These are phyloP conservation scores for Hylaeus anthracinus DNA, from an alignment of 1,140 invertebrate species.

Conservation along the genomic window DNA sequence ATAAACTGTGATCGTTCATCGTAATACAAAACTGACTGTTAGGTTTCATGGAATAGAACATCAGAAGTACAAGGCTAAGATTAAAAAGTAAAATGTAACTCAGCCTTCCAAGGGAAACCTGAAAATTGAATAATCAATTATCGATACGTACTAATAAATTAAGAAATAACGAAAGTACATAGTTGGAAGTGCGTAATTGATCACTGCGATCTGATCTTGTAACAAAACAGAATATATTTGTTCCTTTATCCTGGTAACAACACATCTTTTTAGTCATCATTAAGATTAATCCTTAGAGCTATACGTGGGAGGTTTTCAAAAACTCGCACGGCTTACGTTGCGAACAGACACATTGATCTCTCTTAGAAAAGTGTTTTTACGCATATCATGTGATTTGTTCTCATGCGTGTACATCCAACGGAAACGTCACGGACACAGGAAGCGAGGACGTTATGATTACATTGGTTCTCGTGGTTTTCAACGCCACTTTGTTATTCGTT, in stretches of 20 bases:
- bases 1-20: too few relatives aligned
- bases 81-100: too few relatives aligned
- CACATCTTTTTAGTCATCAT: background rate
- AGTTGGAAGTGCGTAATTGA: background rate
- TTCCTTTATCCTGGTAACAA: slow-evolving; percentile 25
- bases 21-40: too few relatives aligned
- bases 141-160: too few relatives aligned
- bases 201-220: background rate
- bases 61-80: too few relatives aligned
- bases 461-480: background rate
- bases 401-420: background rate
- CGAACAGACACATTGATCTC: background rate
- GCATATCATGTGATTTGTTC: background rate
- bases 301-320: background rate
- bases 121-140: too few relatives aligned
- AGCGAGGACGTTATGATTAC: background rate
- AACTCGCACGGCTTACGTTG: background rate
- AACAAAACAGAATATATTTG: slow-evolving; percentile 40
- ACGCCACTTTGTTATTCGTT: background rate
- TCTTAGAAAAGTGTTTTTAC: background rate
- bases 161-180: too few relatives aligned
- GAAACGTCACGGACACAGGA: background rate
- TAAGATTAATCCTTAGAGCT: slow-evolving; percentile 29
- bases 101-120: too few relatives aligned
- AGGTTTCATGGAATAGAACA: too few relatives aligned